Base-by-base conservation (phyloP, 2,797 vertebrate species). In the Gallirallus australis region DNA sequence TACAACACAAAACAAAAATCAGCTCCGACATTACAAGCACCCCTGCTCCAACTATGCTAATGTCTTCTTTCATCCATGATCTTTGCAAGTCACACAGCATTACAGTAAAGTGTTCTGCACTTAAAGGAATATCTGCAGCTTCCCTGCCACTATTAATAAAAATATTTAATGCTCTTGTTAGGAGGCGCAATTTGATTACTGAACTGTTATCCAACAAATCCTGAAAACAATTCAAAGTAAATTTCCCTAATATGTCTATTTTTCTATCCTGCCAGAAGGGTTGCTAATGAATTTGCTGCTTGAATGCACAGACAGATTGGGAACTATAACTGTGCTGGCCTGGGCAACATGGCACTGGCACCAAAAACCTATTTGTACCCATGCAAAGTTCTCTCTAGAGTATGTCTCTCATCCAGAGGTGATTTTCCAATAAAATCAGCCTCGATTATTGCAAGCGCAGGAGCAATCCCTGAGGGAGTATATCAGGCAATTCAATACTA, bases 261-360 rank as follows among this genome's bases (percentile, higher is more conserved):
- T 97, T 97, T 97, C 96, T 96, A 97, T 93, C 78, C 97, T 96
- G 94, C 97, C 97, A 97, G 97, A 98, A 98, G 97, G 93, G 94
- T 88, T 96, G 97, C 97, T 98, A 98, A 98, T 98, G 98, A 98
- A 98, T 98, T 98, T 98, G 97, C 97, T 98, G 97, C 98, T 97
- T 98, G 97, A 98, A 97, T 97, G 98, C 97, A 98, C 96, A 98
- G 97, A 98, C 97, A 98, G 97, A 98, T 97, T 98, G 97, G 97
- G 93, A 98, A 97, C 96, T 96, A 92, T 94, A 96, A 96, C 82
- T 92, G 90, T 83, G 93, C 95, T 93, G 92, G 97, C 96, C 94
- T 96, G 95, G 89, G 92, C 96, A 97, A 96, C 83, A 71, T 93
- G 93, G 95, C 91, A 93, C 90, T 97, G 97, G 96, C 96, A 97